These are phyloP conservation scores for Pollachius pollachius DNA, from an alignment of 2,113 vertebrate species.

Conservation along the genomic window DNA sequence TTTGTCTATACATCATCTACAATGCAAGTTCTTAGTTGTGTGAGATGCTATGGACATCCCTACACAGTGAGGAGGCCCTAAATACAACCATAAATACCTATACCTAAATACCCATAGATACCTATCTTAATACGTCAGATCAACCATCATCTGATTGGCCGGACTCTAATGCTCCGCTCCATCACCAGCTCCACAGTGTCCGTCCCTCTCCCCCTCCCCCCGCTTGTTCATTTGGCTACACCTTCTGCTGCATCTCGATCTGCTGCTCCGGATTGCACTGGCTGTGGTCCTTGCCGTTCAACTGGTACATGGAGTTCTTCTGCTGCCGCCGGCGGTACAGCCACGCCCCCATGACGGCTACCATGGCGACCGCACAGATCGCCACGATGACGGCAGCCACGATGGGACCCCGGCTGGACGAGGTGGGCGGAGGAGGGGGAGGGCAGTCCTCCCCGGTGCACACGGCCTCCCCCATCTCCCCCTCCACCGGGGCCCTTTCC, in stretches of 20 bases:
- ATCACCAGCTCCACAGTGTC: conserved; percentile 23
- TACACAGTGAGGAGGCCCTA: too few species aligned
- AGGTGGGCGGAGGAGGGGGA: conserved; percentile 58
- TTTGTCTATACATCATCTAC: neutral
- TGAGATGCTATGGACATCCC: neutral
- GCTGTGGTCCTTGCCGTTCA: conserved; percentile 84
- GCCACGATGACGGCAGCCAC: conserved; percentile 82
- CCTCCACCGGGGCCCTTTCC: conserved; percentile 62
- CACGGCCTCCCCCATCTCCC: conserved; percentile 48
- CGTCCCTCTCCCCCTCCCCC: conserved; percentile 12
- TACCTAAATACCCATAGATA: neutral
- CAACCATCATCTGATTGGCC: neutral
- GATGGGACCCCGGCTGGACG: conserved; percentile 73
- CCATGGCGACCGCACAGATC: conserved; percentile 75
- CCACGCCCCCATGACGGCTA: conserved; percentile 77
- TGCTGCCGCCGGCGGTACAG: conserved; percentile 85
- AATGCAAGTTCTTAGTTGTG: neutral
- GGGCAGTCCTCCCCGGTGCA: conserved; percentile 52
- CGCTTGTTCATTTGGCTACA: conserved; percentile 43
- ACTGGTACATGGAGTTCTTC: conserved; percentile 89
- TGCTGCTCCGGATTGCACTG: conserved; percentile 81
- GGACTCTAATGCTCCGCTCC: conserved; percentile 27
- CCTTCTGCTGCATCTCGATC: conserved; percentile 93
- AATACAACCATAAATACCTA: too few species aligned
- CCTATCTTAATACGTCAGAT: neutral